phyloP scores from a whole-genome alignment of 23 tunicate genomes.

The Diplosoma virens region DNA sequence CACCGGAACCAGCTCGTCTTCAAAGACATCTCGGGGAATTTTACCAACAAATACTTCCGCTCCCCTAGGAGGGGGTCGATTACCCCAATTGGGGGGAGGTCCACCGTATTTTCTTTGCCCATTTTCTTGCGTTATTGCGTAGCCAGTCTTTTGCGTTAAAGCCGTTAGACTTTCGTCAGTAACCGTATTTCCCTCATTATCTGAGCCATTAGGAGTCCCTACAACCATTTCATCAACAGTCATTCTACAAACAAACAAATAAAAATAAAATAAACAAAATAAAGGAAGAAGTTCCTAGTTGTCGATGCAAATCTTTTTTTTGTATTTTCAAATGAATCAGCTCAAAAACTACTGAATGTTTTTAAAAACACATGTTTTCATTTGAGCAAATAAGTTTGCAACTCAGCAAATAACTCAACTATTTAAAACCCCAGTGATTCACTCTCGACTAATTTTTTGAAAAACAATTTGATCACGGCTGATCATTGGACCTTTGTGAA shows the following conservation, averaged over 20 bases:
- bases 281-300: too few species aligned
- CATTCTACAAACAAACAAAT: constrained; percentile 67
- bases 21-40: constrained; percentile 87
- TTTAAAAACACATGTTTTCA: too few species aligned
- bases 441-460: too few species aligned
- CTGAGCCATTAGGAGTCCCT: neutral
- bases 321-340: too few species aligned
- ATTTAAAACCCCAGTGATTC: too few species aligned
- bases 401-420: too few species aligned
- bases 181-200: neutral
- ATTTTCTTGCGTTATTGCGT: constrained; percentile 92
- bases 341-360: too few species aligned
- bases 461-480: too few species aligned
- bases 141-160: constrained; percentile 83
- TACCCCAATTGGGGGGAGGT: constrained; percentile 95
- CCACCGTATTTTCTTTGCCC: constrained; percentile 99
- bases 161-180: constrained; percentile 61
- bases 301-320: too few species aligned
- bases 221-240: constrained; percentile 67
- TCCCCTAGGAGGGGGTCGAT: constrained; percentile 86
- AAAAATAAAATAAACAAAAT: too few species aligned
- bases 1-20: constrained; percentile 88
- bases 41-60: constrained; percentile 93
- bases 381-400: too few species aligned
- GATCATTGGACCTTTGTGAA: too few species aligned